These are phyloP conservation scores for Apostichopus parvimensis DNA, from an alignment of 35 echinoderm and acorn worm genomes.

Conservation along the genomic window DNA sequence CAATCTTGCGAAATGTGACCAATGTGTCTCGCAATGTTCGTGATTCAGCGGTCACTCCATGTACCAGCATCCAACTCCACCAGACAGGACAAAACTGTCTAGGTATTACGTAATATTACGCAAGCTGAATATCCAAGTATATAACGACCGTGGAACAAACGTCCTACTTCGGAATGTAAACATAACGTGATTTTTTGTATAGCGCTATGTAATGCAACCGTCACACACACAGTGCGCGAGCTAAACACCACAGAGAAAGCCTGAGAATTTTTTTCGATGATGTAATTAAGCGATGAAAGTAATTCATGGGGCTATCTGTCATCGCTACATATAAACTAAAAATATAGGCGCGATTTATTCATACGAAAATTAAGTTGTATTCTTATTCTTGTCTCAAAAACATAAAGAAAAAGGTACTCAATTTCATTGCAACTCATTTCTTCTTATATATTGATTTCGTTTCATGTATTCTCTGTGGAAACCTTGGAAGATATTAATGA, in stretches of 20 bases:
- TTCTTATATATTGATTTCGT: no score
- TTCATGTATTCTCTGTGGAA: no score
- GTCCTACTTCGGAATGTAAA: not conserved
- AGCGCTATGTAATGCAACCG: not conserved
- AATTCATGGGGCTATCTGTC: no score
- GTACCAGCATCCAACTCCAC: not conserved
- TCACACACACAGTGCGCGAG: not conserved
- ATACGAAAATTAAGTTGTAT: no score
- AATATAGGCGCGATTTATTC: no score
- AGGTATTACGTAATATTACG: not conserved
- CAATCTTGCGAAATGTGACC: not conserved
- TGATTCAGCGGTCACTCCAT: not conserved
- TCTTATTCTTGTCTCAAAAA: no score
- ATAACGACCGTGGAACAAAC: not conserved
- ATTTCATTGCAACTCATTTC: no score
- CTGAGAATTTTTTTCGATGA: not conserved
- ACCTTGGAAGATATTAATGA: no score
- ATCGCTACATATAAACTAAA: no score
- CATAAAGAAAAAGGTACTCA: no score
- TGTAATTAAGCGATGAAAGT: no score
- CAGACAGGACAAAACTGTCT: not conserved
- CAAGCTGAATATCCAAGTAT: not conserved
- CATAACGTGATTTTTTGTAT: not conserved
- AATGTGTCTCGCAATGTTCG: not conserved
- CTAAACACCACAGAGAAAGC: not conserved